Percentiles rank a stretch among this genome's conserved stretches.
Evolutionary conservation across 2,888 invertebrate genomes (phyloP).

Genomic region (Cantharis flavilabris): DNA sequence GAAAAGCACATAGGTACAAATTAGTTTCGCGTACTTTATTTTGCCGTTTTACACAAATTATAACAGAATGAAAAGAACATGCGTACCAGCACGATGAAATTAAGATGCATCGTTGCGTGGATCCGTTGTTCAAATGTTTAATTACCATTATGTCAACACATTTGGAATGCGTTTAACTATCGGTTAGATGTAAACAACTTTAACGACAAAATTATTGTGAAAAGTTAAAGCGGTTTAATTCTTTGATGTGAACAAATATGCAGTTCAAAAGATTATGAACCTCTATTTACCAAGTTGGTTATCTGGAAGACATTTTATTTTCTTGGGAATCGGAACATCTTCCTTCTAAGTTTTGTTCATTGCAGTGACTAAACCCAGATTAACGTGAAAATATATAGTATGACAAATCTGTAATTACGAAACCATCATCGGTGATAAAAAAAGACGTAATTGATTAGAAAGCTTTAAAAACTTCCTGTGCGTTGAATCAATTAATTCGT

Average conservation of each 20-base stretch:
- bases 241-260: background rate
- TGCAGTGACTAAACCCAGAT: background rate
- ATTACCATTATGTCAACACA: slow-evolving; percentile 4
- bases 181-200: background rate
- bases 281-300: background rate
- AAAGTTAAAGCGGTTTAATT: background rate
- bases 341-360: background rate
- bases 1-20: background rate
- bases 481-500: background rate
- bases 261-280: background rate
- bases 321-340: background rate
- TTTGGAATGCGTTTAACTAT: background rate
- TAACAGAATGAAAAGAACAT: background rate
- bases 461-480: background rate
- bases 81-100: background rate
- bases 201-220: background rate
- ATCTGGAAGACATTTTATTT: background rate
- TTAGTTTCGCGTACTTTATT: background rate
- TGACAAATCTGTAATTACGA: background rate
- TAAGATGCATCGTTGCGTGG: slow-evolving; percentile 7
- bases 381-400: background rate
- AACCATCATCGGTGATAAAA: background rate
- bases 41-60: background rate
- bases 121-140: slow-evolving; percentile 10
- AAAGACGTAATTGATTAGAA: background rate